A percentile compares a stretch with the other conserved stretches of the same genome.
These are phyloP conservation scores for Eupithecia centaureata DNA, from an alignment of 2,888 invertebrate species.

Conservation along the genomic window DNA sequence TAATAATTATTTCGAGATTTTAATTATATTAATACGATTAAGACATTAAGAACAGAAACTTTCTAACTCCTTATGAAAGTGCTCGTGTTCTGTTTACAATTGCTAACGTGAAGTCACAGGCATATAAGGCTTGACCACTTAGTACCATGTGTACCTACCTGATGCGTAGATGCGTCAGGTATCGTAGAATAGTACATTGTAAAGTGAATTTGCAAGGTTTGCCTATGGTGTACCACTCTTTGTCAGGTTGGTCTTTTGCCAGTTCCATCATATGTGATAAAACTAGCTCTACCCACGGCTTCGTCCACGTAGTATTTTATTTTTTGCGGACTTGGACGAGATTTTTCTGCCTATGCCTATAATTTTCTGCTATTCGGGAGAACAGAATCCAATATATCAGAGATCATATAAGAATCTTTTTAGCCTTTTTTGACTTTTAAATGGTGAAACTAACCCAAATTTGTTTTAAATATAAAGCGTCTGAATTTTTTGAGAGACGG, in stretches of 20 bases:
- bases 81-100: not conserved
- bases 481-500: conserved; percentile 88
- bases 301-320: no score
- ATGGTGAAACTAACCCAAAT: no score
- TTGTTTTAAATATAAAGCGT: no score
- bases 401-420: no score
- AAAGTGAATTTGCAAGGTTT: not conserved
- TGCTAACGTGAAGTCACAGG: not conserved
- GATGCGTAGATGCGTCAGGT: no score
- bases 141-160: no score
- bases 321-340: no score
- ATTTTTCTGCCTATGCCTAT: no score
- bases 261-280: not conserved
- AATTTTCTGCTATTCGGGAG: no score
- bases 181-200: not conserved
- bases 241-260: not conserved
- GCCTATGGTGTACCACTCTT: not conserved
- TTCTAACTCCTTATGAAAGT: not conserved
- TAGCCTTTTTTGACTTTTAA: no score
- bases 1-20: not conserved
- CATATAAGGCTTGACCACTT: not conserved
- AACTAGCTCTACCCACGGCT: no score
- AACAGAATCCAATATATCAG: no score
- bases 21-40: not conserved
- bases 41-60: not conserved